These are phyloP conservation scores for Cyprinella venusta DNA, from an alignment of 2,797 vertebrate species.

Conservation along the genomic window DNA sequence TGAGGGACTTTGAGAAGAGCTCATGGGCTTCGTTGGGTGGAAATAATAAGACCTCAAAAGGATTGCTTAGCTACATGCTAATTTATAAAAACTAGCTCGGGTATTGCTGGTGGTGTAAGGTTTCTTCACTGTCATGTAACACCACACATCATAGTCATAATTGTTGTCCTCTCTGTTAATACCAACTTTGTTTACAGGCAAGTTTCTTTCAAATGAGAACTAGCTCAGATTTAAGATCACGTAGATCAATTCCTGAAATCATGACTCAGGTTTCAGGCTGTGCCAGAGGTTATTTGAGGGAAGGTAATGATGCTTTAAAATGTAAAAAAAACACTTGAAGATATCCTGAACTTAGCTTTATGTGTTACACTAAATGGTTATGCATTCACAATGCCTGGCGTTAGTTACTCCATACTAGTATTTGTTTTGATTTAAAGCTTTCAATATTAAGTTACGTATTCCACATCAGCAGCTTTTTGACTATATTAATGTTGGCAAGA, in stretches of 20 bases:
- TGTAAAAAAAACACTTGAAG: background rate
- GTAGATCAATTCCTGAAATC: conserved; percentile 55
- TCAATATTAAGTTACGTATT: background rate
- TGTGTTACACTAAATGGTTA: conserved; percentile 13
- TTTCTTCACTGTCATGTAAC: conserved; percentile 63
- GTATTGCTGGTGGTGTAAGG: conserved; percentile 42
- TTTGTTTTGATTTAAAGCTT: conserved; percentile 2
- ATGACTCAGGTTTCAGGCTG: conserved; percentile 23
- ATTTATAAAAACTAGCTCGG: conserved; percentile 29
- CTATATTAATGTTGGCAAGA: background rate
- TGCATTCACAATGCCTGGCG: background rate
- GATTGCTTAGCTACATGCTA: conserved; percentile 44
- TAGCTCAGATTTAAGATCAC: conserved; percentile 64
- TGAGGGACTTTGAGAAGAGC: conserved; percentile 52
- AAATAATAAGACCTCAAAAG: conserved; percentile 43
- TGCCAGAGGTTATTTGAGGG: conserved; percentile 20
- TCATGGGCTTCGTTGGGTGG: conserved; percentile 36
- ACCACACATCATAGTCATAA: background rate
- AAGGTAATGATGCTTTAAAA: conserved; percentile 32
- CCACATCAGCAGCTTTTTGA: conserved; percentile 6
- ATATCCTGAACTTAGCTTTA: conserved; percentile 19
- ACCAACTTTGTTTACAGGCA: conserved; percentile 65
- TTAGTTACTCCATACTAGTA: background rate
- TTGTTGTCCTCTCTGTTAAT: conserved; percentile 57
- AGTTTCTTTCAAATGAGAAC: conserved; percentile 65